These are phyloP conservation scores for Lepilemur septentrionalis DNA, from an alignment of 2,797 vertebrate genomes.

Conservation along the genomic window DNA sequence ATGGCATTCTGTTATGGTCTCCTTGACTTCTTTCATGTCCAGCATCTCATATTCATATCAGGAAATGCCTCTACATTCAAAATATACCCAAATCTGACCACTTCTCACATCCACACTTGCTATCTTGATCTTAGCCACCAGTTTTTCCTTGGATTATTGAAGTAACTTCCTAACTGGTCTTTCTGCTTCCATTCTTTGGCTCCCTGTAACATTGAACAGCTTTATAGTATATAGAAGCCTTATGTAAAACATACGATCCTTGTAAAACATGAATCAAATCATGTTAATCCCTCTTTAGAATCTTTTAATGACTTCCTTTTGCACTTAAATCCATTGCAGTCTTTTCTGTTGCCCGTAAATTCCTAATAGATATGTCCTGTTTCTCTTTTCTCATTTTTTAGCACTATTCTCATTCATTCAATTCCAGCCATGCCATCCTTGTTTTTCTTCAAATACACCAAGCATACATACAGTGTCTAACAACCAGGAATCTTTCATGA, in stretches of 20 bases:
- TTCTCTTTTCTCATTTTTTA: neutral
- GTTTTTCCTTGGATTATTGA: slow-evolving; percentile 6
- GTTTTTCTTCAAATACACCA: neutral
- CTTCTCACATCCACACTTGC: neutral
- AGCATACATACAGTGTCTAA: neutral
- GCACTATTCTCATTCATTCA: neutral
- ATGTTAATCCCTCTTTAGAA: neutral
- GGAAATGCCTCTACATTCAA: neutral
- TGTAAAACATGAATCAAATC: neutral
- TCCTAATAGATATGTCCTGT: neutral
- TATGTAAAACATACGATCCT: neutral
- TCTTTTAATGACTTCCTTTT: slow-evolving; percentile 10
- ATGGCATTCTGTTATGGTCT: neutral
- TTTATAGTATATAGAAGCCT: neutral
- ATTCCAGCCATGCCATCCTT: neutral
- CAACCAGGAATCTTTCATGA: neutral
- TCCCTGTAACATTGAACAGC: neutral
- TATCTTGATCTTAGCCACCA: neutral
- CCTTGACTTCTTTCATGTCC: neutral
- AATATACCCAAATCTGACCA: neutral
- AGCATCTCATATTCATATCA: neutral
- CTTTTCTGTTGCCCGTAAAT: neutral
- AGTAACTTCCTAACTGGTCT: neutral
- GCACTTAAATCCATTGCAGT: neutral
- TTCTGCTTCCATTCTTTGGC: neutral